Percentiles rank a stretch among this genome's conserved stretches.
These are phyloP conservation scores for Podarcis muralis DNA, from an alignment of 2,113 vertebrate genomes.

Conservation along the genomic window DNA sequence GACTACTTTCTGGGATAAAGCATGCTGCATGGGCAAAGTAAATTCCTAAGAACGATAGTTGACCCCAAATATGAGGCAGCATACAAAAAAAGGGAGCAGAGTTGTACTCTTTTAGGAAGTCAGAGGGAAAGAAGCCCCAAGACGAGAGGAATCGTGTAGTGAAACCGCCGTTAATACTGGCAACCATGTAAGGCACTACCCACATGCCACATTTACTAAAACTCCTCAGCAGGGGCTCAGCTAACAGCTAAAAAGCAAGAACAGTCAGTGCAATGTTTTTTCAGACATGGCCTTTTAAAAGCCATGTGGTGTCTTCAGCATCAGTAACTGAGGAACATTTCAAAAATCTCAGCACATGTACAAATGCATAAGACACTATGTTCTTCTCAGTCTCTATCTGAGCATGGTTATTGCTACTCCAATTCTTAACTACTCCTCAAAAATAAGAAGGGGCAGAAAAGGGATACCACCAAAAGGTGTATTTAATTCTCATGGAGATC, in stretches of 20 bases:
- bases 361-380: neutral
- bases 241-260: neutral
- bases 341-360: neutral
- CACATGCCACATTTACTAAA: neutral
- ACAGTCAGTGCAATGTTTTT: neutral
- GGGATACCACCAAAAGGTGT: neutral
- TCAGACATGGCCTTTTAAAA: neutral
- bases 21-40: neutral
- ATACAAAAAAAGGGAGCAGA: neutral
- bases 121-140: neutral
- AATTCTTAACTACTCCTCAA: neutral
- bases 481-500: neutral
- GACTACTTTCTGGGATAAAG: neutral
- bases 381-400: neutral
- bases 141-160: neutral
- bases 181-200: neutral
- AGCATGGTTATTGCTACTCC: neutral
- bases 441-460: neutral
- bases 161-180: neutral
- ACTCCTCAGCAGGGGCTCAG: neutral
- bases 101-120: neutral
- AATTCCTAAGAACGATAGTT: constrained; percentile 28
- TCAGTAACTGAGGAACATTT: neutral
- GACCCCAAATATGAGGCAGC: constrained; percentile 27
- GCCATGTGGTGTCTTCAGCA: neutral